phyloP scores from a whole-genome alignment of 2,113 vertebrate species.

The Neolamprologus cancellatus region DNA sequence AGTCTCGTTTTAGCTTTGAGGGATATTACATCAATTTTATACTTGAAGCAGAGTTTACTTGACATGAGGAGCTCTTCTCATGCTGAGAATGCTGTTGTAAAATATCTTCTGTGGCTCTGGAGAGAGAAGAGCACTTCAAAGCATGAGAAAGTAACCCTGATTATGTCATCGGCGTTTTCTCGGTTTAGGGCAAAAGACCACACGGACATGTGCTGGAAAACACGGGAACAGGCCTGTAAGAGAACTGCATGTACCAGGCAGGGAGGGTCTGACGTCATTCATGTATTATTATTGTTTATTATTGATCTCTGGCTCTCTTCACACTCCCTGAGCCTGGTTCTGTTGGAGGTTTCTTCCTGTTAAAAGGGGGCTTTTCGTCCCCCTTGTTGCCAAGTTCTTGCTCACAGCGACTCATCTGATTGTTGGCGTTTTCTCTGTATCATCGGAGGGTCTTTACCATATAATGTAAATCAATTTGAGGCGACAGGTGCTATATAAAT shows the following conservation, averaged over 20 bases:
- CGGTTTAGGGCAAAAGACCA: not conserved
- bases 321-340: not conserved
- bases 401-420: not conserved
- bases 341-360: not conserved
- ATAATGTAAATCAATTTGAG: not conserved
- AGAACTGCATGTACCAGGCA: not conserved
- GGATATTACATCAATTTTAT: not conserved
- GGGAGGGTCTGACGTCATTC: fast-evolving
- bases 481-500: not conserved
- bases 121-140: not conserved
- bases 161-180: not conserved
- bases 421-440: not conserved
- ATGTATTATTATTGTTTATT: fast-evolving
- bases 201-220: fast-evolving
- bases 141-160: not conserved
- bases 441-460: not conserved
- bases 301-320: not conserved
- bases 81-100: not conserved
- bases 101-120: not conserved
- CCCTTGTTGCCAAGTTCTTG: not conserved
- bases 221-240: not conserved
- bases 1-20: not conserved
- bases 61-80: not conserved
- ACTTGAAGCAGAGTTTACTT: not conserved
- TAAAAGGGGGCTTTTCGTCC: not conserved